Evolutionary conservation across 2,888 invertebrate species (phyloP), one percentile per base, ranked within the genome.

Genomic region (Eilema griseolum): DNA sequence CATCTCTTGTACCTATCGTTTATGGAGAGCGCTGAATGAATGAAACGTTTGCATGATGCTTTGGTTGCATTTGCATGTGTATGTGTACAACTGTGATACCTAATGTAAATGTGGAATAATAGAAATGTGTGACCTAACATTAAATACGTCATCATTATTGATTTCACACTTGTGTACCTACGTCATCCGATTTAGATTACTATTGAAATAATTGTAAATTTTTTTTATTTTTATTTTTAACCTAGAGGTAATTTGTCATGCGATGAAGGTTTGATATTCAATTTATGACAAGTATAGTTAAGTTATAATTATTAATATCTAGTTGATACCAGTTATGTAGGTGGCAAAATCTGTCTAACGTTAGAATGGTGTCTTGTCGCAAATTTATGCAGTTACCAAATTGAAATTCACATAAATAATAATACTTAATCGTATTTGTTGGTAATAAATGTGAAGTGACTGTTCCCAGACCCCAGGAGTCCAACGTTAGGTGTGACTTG

Each of bases 1-100:
- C 72, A 76, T 70, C 69, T 67, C 62, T 74, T 78, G 31, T 65
- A 52, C 52, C 52, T 52, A 66, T 73, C 72, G 73, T 69, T 69
- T 71, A 70, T 70, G 59, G 66, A 56, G 10, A 24, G 1, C 57
- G 52, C 66, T 66, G 41, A 41, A 69, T 37, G 28, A 52, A 63
- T 72, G 69, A 65, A 62, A 31, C 46, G 37, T 60, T 67, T 26
- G 33, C 12, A 33, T 66, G 41, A 23, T n/a, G 23, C 31, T 63
- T 61, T 31, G 12, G 37, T 26, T 33, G 20, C 57, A 46, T 23
- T 41, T 23, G 41, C 23, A n/a, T 31, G 20, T 31, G 12, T 3
- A 16, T 28, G 28, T 37, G 33, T 33, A 33, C 5, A 52, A 10
- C 20, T 52, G 8, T n/a, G n/a, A 52, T n/a, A 52, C 10, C n/a